A percentile compares a stretch with the other conserved stretches of the same genome.
Conservation (phyloP, 2,113 vertebrate species). For the Corythaeola cristata region DNA sequence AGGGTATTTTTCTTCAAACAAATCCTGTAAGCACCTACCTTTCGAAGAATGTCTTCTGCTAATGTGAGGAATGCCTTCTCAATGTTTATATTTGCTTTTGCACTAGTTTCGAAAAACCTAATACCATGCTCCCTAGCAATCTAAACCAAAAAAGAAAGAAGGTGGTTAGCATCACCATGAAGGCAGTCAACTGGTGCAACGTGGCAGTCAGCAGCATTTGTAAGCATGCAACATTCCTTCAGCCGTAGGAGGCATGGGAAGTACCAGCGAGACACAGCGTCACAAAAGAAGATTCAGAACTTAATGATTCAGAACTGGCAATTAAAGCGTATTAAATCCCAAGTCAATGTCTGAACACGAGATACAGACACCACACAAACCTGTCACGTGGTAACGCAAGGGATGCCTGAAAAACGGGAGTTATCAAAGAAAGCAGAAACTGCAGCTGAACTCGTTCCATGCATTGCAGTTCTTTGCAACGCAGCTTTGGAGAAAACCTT, state of each 20-base stretch:
- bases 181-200: fast-evolving
- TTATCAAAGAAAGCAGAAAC: neutral
- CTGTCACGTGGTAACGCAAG: neutral
- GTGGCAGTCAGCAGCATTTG: fast-evolving
- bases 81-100: conserved; percentile 99
- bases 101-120: conserved; percentile 99
- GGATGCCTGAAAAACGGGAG: neutral
- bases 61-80: conserved; percentile 99
- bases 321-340: neutral
- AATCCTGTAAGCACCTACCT: conserved; percentile 76
- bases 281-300: neutral
- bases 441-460: neutral
- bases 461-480: fast-evolving
- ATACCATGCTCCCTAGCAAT: conserved; percentile 97
- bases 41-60: conserved; percentile 99
- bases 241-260: neutral
- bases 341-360: fast-evolving
- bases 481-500: neutral
- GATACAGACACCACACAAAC: neutral
- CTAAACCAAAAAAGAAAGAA: conserved; percentile 68
- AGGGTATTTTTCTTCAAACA: neutral
- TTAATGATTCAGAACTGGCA: neutral
- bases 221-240: fast-evolving
- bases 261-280: neutral
- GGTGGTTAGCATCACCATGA: neutral